Base-by-base conservation (phyloP, 2,797 vertebrate species). In the Alcedo quadribrachys region DNA sequence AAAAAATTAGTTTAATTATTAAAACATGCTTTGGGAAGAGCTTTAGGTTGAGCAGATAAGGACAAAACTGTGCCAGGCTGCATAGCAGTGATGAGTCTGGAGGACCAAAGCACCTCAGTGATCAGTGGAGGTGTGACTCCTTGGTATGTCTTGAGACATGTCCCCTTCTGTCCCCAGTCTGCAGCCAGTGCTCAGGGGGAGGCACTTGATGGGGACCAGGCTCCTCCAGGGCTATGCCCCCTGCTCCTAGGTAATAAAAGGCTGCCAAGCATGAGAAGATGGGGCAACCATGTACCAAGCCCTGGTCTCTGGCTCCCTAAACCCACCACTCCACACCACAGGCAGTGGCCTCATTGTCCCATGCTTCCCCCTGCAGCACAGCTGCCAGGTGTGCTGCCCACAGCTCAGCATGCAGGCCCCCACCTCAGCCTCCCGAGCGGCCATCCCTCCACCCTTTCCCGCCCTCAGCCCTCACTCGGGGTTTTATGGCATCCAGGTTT, bases 401-500 rank as follows among this genome's bases (percentile, higher is more conserved):
- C 68, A 32, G 50, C 51, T 68, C 6, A 1, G 67, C 74, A 33
- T 2, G 2, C 55, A 50, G 32, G 32, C 7, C 1, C 33, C 83
- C 11, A 4, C 54, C 61, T 4, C 68, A 46, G 45, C 71, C 1
- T 81, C 62, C 78, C 54, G 6, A 51, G 50, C 27, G n/a, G 48
- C 68, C 25, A 1, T 81, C 67, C 78, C 62, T 51, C 66, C 8
- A 3, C 89, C 84, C 79, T 90, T 84, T 75, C 84, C 71, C 3
- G 0, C 68, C 20, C 5, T n/a, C 81, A 1, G 68, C 35, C 54
- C 77, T 68, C 65, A 60, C 7, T 46, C 15, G 57, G 84, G 79
- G 40, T 58, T 95, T 93, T 76, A 94, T 51, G 69, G 78, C 63
- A 71, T 93, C 94, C 84, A 87, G 84, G 66, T 96, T 84, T 51